Conservation (phyloP, 2,113 vertebrate species). For the Bolborhynchus lineola region DNA sequence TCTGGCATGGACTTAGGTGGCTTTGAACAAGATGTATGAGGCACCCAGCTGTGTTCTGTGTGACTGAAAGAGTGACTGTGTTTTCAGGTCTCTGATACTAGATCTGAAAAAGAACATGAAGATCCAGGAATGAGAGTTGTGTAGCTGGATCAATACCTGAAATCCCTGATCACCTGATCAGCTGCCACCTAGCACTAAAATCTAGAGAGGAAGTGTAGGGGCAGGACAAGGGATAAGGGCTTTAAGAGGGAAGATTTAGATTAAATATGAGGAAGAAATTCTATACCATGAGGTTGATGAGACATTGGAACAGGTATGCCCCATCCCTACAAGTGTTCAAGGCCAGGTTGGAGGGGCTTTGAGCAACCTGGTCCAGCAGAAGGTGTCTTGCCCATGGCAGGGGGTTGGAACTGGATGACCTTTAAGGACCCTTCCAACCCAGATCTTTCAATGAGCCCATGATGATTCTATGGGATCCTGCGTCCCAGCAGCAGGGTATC, state of each 20-base stretch:
- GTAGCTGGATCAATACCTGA: neutral
- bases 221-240: neutral
- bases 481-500: neutral
- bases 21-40: neutral
- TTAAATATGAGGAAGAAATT: neutral
- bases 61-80: neutral
- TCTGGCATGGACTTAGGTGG: neutral
- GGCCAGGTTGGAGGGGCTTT: neutral
- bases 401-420: neutral
- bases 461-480: neutral
- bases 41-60: neutral
- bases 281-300: neutral
- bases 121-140: neutral
- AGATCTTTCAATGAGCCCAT: neutral
- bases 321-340: neutral
- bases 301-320: neutral
- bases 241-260: neutral
- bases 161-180: neutral
- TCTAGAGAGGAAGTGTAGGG: neutral
- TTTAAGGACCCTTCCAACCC: neutral
- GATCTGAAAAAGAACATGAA: neutral
- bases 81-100: neutral
- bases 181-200: neutral
- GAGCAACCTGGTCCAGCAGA: neutral
- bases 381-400: neutral